Percentiles rank a stretch among this genome's conserved stretches.
Evolutionary conservation across 2,888 invertebrate genomes (phyloP).

Genomic region (Strigamia transsilvanica): DNA sequence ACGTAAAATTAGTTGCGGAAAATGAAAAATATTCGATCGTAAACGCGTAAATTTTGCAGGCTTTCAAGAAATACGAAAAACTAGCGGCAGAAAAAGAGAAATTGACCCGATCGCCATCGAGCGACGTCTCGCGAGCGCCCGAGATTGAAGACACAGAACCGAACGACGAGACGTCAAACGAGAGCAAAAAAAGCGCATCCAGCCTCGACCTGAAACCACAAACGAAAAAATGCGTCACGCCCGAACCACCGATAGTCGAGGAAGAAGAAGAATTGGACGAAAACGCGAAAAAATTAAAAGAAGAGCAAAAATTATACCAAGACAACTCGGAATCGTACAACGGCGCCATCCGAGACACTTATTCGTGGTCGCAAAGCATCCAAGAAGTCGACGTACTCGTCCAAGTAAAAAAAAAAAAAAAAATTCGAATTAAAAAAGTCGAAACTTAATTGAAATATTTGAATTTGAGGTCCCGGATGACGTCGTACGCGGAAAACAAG

Average conservation of each 20-base stretch:
- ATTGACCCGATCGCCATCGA: not conserved
- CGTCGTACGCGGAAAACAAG: not conserved
- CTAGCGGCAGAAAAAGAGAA: not conserved
- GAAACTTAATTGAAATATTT: no score
- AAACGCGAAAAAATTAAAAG: not conserved
- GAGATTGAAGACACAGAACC: not conserved
- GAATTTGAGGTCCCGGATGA: conserved; percentile 21
- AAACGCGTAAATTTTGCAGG: no score
- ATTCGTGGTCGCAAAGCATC: conserved; percentile 87
- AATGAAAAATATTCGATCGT: not conserved
- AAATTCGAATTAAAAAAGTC: no score
- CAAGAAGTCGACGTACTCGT: conserved; percentile 72
- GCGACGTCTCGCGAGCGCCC: not conserved
- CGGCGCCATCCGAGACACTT: conserved; percentile 78
- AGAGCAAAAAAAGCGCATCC: no score
- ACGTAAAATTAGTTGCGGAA: conserved; percentile 11
- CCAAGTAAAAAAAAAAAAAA: conserved; percentile 57
- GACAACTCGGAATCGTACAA: conserved; percentile 72
- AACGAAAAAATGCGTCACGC: not conserved
- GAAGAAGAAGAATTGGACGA: conserved; percentile 36
- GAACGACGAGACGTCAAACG: not conserved
- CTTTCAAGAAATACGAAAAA: conserved; percentile 53
- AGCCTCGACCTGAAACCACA: not conserved
- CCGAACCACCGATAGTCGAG: not conserved
- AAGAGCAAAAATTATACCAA: conserved; percentile 40